A percentile compares a stretch with the other conserved stretches of the same genome.
These are phyloP conservation scores for Platycheirus albimanus DNA, from an alignment of 2,888 invertebrate genomes.

Conservation along the genomic window DNA sequence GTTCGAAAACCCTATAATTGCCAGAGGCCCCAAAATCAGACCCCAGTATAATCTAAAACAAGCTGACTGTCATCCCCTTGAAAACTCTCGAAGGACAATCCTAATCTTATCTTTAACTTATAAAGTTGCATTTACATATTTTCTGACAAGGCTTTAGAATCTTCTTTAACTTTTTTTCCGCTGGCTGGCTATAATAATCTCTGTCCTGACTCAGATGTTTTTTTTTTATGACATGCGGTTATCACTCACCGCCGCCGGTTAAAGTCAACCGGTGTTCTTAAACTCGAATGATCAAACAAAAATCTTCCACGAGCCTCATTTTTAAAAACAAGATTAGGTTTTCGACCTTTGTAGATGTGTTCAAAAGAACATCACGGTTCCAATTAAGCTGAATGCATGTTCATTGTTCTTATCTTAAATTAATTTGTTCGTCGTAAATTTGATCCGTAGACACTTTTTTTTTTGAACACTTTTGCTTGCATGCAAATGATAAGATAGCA, in stretches of 20 bases:
- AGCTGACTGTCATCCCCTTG: no score
- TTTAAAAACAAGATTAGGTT: not conserved
- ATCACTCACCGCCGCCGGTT: not conserved
- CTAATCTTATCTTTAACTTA: no score
- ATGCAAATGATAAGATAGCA: slow-evolving; percentile 23
- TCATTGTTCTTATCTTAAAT: slow-evolving; percentile 30
- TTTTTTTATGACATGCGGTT: not conserved
- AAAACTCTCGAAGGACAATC: no score
- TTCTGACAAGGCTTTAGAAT: no score
- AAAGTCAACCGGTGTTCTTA: not conserved
- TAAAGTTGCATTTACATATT: no score
- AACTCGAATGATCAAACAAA: slow-evolving; percentile 21
- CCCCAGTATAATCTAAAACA: no score
- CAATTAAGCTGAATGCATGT: slow-evolving; percentile 7
- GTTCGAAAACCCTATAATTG: no score
- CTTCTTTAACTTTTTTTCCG: not conserved
- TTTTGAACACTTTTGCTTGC: slow-evolving; percentile 1
- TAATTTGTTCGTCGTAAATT: slow-evolving; percentile 1
- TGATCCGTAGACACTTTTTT: not conserved
- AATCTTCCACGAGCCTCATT: slow-evolving; percentile 24
- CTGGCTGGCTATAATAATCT: not conserved
- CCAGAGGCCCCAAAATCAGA: no score
- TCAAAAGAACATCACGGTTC: slow-evolving; percentile 13
- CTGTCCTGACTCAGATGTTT: not conserved
- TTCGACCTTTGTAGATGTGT: slow-evolving; percentile 20